Evolutionary conservation across 2,797 vertebrate genomes (phyloP).

Genomic region (Taeniopygia guttata): DNA sequence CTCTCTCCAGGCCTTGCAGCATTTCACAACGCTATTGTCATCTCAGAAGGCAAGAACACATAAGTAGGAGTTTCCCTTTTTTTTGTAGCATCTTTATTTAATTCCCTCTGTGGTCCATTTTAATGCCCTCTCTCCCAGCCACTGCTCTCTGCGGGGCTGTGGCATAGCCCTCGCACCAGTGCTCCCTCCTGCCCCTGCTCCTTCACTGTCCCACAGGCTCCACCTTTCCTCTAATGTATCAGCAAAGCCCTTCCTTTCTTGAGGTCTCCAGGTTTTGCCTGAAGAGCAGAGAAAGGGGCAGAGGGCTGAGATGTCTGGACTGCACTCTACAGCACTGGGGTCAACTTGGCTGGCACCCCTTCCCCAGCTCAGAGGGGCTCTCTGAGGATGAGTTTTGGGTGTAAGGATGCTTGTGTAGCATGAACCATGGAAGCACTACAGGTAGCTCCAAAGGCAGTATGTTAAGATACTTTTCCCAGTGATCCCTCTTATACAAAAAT

Average conservation of each 20-base stretch:
- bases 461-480: background rate
- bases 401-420: background rate
- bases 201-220: background rate
- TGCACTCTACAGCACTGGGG: background rate
- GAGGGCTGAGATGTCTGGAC: background rate
- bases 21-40: constrained; percentile 50
- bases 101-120: constrained; percentile 24
- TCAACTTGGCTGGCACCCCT: fast-evolving
- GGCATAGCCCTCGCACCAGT: background rate
- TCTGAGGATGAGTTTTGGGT: background rate
- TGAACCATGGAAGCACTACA: background rate
- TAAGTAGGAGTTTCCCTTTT: background rate
- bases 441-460: background rate
- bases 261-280: background rate
- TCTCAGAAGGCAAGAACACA: constrained; percentile 30
- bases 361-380: background rate
- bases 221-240: background rate
- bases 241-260: background rate
- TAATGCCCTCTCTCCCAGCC: background rate
- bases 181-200: background rate
- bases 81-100: constrained; percentile 17
- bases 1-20: background rate
- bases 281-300: background rate
- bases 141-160: fast-evolving
- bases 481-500: background rate